Base-by-base conservation (phyloP, 1,140 invertebrate species). In the Drosophila azteca region DNA sequence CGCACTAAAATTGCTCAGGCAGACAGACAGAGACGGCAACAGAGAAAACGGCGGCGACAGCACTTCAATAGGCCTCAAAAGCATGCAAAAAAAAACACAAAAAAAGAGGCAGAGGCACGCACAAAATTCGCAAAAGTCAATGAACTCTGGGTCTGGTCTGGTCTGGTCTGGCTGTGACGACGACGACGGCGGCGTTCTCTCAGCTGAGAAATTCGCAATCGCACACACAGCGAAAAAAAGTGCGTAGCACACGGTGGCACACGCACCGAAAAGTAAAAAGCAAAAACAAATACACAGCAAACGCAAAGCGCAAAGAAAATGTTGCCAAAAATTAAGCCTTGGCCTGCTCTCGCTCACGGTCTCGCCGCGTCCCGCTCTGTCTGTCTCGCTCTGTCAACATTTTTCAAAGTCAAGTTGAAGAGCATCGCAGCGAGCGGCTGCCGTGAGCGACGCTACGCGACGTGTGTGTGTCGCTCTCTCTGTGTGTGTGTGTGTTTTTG, bases 391-490 rank as follows among this genome's bases (percentile, higher is more conserved):
- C 73, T 84, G 64, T 80, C 81, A 80, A 85, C 81, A 85, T 80
- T 73, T 68, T 88, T 90, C 85, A 90, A 90, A 90, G 85, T 90
- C 85, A 90, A 90, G 85, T 90, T 90, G 85, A 90, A 90, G 80
- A 90, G 85, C 85, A 49, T 31, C 46, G 8, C 17, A 20, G 17
- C 11, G 17, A 20, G 17, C 11, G 17, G 15, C 26, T n/a, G 26
- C 24, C 52, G 55, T 29, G n/a, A 13, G 31, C 53, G 49, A 45
- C 20, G 59, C 26, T 41, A n/a, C n/a, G n/a, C n/a, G n/a, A n/a
- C 44, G 66, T 22, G 48, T 49, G 50, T 44, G 51, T 49, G 43
- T 11, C 26, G 13, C 24, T 1, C 9, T 48, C 17, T 44, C 22
- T 31, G 53, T 35, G 24, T 44, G 31, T 35, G 48, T 59, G 43